These are phyloP conservation scores for Protaetia brevitarsis DNA, from an alignment of 1,140 invertebrate species.

Conservation along the genomic window DNA sequence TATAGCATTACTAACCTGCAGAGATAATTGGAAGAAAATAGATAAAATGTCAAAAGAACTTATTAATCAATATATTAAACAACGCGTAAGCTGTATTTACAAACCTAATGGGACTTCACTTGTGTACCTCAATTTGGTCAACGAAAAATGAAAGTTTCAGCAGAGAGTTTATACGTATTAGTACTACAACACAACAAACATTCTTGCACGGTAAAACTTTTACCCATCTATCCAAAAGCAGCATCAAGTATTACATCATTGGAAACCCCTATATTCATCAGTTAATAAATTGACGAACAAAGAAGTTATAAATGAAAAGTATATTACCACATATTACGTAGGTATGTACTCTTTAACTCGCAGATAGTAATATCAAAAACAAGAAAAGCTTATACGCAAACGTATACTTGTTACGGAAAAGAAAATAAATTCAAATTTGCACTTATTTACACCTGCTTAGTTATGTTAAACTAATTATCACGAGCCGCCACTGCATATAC, in stretches of 20 bases:
- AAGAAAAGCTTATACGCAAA: too few species aligned
- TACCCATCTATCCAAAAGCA: constrained; percentile 1
- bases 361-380: too few species aligned
- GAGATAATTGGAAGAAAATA: neutral
- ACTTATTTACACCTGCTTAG: too few species aligned
- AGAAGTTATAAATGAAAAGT: too few species aligned
- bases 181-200: constrained; percentile 18
- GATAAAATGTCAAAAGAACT: neutral
- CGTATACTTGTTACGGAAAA: too few species aligned
- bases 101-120: neutral
- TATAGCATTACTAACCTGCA: too few species aligned
- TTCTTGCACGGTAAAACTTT: constrained; percentile 12
- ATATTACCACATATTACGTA: too few species aligned
- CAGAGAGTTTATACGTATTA: neutral
- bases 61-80: neutral
- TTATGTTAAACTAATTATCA: too few species aligned
- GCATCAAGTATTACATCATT: neutral
- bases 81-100: neutral
- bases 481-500: too few species aligned
- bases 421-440: too few species aligned
- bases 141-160: constrained; percentile 14
- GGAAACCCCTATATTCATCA: neutral
- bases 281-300: neutral
- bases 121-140: neutral
- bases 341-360: too few species aligned